A percentile compares a stretch with the other conserved stretches of the same genome.
phyloP scores from a whole-genome alignment of 2,888 invertebrate genomes.

The Heliothis peltigera region DNA sequence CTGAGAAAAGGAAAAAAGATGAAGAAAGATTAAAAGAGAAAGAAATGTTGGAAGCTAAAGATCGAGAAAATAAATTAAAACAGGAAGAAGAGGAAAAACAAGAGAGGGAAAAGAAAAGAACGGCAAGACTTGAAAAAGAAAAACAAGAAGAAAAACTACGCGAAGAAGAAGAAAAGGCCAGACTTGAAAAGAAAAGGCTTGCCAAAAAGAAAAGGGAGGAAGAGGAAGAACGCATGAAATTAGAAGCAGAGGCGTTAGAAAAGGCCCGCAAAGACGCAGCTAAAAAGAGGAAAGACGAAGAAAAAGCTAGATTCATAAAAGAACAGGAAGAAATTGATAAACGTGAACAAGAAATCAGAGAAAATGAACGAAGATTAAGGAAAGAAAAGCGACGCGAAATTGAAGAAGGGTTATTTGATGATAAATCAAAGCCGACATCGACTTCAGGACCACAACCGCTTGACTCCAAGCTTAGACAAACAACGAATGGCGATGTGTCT shows the following conservation, averaged over 20 bases:
- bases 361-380: conserved; percentile 21
- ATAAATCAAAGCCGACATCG: conserved; percentile 3
- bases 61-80: conserved; percentile 48
- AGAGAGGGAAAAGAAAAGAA: conserved; percentile 17
- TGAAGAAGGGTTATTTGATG: conserved; percentile 30
- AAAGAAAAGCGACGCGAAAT: conserved; percentile 34
- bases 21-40: conserved; percentile 28
- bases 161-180: conserved; percentile 28
- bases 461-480: conserved; percentile 12
- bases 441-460: not conserved
- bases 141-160: conserved; percentile 21
- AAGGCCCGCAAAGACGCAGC: conserved; percentile 25
- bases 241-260: conserved; percentile 51
- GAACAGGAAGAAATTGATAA: conserved; percentile 33
- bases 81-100: conserved; percentile 24
- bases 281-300: conserved; percentile 39
- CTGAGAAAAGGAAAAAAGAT: conserved; percentile 30
- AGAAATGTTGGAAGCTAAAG: conserved; percentile 13
- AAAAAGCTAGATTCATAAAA: conserved; percentile 18
- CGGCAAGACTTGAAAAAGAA: conserved; percentile 20
- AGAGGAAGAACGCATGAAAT: conserved; percentile 22
- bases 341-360: conserved; percentile 27
- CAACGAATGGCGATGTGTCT: conserved; percentile 37
- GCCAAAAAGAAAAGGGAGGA: conserved; percentile 37
- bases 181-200: conserved; percentile 28